A percentile compares a stretch with the other conserved stretches of the same genome.
Conservation (phyloP, 1,140 invertebrate species). For the Rhagoletis zephyria region DNA sequence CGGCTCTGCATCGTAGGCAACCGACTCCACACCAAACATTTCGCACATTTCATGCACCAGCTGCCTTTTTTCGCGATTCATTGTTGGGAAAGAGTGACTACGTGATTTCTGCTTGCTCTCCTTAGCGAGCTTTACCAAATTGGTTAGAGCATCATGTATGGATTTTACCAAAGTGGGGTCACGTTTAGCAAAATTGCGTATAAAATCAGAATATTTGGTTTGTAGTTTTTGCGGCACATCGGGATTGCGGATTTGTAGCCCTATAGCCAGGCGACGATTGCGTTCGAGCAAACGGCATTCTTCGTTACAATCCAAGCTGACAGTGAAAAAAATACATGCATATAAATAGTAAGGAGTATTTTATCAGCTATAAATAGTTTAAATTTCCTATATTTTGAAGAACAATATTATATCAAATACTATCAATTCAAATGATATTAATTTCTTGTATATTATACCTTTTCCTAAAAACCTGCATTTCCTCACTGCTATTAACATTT, state of each 20-base stretch:
- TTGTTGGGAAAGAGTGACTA: conserved; percentile 90
- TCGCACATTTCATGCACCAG: conserved; percentile 95
- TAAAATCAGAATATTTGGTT: conserved; percentile 89
- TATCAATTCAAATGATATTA: background rate
- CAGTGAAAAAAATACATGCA: too few relatives aligned
- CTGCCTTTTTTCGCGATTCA: conserved; percentile 91
- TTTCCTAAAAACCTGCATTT: background rate
- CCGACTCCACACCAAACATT: conserved; percentile 93
- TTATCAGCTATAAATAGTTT: too few relatives aligned
- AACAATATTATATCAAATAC: too few relatives aligned
- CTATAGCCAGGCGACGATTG: conserved; percentile 88
- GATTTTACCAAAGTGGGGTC: conserved; percentile 86
- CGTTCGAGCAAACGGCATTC: conserved; percentile 90
- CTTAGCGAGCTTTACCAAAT: conserved; percentile 90
- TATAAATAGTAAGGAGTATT: background rate
- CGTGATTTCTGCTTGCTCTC: conserved; percentile 89
- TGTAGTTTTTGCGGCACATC: conserved; percentile 84
- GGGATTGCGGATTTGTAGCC: conserved; percentile 91
- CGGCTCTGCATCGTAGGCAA: conserved; percentile 94
- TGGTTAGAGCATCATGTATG: conserved; percentile 88
- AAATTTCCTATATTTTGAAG: too few relatives aligned
- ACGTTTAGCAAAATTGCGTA: conserved; percentile 88
- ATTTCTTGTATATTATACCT: background rate
- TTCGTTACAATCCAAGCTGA: conserved; percentile 88
- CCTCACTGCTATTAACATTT: background rate